Evolutionary conservation across 2,113 vertebrate genomes (phyloP), one percentile per base, ranked within the genome.

Genomic region (Thalassarche chlororhynchos): DNA sequence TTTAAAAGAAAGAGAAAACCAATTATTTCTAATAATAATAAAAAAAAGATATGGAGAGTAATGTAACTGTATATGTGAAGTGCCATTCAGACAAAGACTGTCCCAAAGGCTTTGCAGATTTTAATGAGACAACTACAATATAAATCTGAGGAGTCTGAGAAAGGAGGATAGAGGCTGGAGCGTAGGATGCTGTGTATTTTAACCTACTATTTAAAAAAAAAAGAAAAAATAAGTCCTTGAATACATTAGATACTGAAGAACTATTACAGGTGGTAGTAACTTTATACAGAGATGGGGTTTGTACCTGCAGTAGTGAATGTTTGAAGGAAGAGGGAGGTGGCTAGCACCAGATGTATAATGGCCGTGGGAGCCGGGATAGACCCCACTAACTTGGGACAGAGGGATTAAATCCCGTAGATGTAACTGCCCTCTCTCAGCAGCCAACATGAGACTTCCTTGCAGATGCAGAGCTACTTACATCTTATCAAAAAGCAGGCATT

Each of bases 81-180:
- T 38, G 10, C 40, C 38, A 42, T 49, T 96, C 65, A 72, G 82
- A 60, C 57, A 58, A 49, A 60, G 54, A 9, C 23, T 42, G 65
- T 89, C 60, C 52, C 86, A 92, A 93, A 92, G 64, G 55, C 55
- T 95, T 84, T 47, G 9, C 5, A 52, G 60, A 36, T 90, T 71
- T 79, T 89, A 61, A 66, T 80, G 61, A 84, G 61, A 62, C 15
- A 81, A 49, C 34, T 15, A 14, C 31, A 58, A 1, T 40, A 10
- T 32, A 49, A 70, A 25, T 58, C 25, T 49, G 42, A 51, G 55
- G 12, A 62, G 31, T 14, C 32, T 74, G 72, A 77, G 52, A 77
- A 51, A 60, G 51, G 23, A 55, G 28, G 32, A 14, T 11, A 46
- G n/a, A 69, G 25, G 42, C 17, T 52, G 58, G 49, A 32, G 24